These are phyloP conservation scores for Bothrops jararaca DNA, from an alignment of 2,113 vertebrate genomes.

Conservation along the genomic window DNA sequence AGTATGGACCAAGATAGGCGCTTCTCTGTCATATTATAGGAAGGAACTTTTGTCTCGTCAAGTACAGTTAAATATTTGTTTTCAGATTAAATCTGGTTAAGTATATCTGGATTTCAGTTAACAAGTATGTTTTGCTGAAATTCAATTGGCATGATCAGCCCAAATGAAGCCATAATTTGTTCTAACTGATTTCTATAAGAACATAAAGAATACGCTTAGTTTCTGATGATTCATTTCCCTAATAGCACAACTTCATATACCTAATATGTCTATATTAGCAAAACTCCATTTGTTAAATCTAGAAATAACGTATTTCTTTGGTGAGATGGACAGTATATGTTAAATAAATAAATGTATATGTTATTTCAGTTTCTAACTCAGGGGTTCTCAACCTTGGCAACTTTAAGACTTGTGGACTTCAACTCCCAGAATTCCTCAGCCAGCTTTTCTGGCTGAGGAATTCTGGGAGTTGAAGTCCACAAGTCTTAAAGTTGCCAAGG, in stretches of 20 bases:
- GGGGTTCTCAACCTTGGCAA: too few relatives aligned
- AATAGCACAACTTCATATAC: not conserved
- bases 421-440: too few relatives aligned
- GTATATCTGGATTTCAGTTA: not conserved
- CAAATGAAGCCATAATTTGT: not conserved
- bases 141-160: not conserved
- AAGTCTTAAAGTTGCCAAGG: too few relatives aligned
- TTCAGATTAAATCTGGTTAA: not conserved
- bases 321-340: not conserved
- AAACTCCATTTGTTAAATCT: not conserved
- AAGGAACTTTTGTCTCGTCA: not conserved
- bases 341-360: not conserved
- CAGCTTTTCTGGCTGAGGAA: too few relatives aligned
- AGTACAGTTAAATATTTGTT: not conserved
- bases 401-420: too few relatives aligned
- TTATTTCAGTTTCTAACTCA: not conserved
- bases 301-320: not conserved
- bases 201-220: not conserved
- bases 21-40: not conserved
- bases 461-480: too few relatives aligned
- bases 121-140: not conserved
- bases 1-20: slow-evolving; percentile 23
- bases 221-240: not conserved
- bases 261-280: not conserved
- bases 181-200: not conserved